Evolutionary conservation across 2,113 vertebrate species (phyloP), one percentile per base, ranked within the genome.

Genomic region (Ammospiza nelsoni): DNA sequence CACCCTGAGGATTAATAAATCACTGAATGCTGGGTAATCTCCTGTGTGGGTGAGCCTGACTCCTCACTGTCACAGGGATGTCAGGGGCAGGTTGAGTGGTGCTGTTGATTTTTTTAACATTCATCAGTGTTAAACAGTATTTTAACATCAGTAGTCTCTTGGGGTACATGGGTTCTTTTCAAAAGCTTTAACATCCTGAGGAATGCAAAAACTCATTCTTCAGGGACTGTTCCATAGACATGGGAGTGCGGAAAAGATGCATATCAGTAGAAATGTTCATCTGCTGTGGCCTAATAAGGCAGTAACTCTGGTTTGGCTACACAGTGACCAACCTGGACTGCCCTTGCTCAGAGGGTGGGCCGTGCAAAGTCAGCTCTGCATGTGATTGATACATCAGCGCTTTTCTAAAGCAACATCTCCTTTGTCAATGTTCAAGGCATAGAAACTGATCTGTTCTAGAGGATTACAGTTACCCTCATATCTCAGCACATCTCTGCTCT

Each of bases 381-480:
- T 16, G 29, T 0, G 0, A 37, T 12, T 2, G 2, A 17, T 24
- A 27, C 11, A 44, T 44, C 23, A 1, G 1, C 17, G 29, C 24
- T 35, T 54, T 68, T 49, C 57, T 24, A 21, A 55, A 90, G n/a
- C 43, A 65, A 12, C 16, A 24, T 31, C 37, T 93, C 21, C 11
- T 77, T 58, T 52, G 21, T 59, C 33, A 33, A 0, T 55, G 35
- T 71, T 89, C 2, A 2, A 18, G 33, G 17, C 24, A 23, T 4
- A 57, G 19, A 33, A 46, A 17, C 15, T 76, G 67, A 35, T 83
- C 8, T 6, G 0, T 62, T 20, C 11, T 39, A 52, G 24, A 33
- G 31, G 58, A 58, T 85, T 66, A 29, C 9, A 78, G 23, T 52
- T 88, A 39, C 8, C 8, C 13, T 17, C 11, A 1, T 39, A 37